Evolutionary conservation across 1,140 invertebrate genomes (phyloP), one percentile per base, ranked within the genome.

Genomic region (Oryzaephilus surinamensis): DNA sequence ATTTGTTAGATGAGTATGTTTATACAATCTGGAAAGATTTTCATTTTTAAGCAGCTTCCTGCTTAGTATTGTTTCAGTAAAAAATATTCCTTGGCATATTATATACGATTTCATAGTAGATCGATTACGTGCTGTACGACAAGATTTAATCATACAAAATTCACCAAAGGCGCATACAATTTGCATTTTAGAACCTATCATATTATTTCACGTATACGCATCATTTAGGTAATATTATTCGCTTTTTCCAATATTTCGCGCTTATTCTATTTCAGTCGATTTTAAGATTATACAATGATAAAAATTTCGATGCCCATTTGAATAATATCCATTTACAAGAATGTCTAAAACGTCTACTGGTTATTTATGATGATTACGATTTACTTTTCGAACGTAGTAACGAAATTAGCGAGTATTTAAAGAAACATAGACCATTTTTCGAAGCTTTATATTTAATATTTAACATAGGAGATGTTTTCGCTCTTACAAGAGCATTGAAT

Each of bases 71-170:
- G n/a, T n/a, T n/a, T n/a, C n/a, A n/a, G n/a, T n/a, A n/a, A n/a
- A n/a, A n/a, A n/a, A n/a, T n/a, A n/a, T n/a, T n/a, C 62, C 71
- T 3, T 84, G 73, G 67, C 44, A 62, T 37, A 39, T 63, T 11
- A 63, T 74, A 7, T 87, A 86, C 41, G 77, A 84, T 51, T 88
- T 82, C 57, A 69, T 85, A 20, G 77, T 80, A 48, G 83, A 88
- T 62, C 69, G 84, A 14, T 54, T 86, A 26, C 63, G 82, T 38
- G 70, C 79, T 2, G 67, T 88, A 5, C 65, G 83, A 8, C 81
- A 87, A 52, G 84, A 88, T 56, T 64, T 82, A 37, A 69, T 78
- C 1, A 77, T 88, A 26, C 84, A 87, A 58, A 67, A 71, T 44
- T 59, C 77, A 0, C 50, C 65, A 30, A 59, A 61, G 6, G 6